Percentiles rank a stretch among this genome's conserved stretches.
These are phyloP conservation scores for Noturus placidus DNA, from an alignment of 2,113 vertebrate species.

Conservation along the genomic window DNA sequence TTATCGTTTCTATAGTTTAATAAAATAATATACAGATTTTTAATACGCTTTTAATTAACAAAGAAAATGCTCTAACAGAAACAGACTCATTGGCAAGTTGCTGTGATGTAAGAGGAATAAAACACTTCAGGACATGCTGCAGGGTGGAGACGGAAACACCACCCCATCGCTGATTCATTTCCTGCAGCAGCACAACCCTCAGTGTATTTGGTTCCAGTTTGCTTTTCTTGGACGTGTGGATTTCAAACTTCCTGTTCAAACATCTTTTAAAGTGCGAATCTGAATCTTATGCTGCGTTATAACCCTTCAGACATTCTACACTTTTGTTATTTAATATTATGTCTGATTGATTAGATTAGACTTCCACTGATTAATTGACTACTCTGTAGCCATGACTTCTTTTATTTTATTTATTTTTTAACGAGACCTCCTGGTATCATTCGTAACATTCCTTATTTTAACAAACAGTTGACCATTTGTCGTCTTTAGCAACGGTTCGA, in stretches of 20 bases:
- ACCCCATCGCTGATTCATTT: too few species aligned
- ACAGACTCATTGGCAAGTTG: too few species aligned
- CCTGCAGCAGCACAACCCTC: too few species aligned
- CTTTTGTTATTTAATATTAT: background rate
- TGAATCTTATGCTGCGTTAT: background rate
- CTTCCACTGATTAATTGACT: background rate
- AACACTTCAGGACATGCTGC: too few species aligned
- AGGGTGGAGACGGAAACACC: too few species aligned
- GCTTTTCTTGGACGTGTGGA: too few species aligned
- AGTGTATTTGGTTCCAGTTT: background rate
- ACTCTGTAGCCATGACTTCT: background rate
- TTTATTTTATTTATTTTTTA: too few species aligned
- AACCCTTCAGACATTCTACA: background rate
- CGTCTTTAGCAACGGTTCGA: background rate
- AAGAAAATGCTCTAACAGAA: too few species aligned
- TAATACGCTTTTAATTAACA: too few species aligned
- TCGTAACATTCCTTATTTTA: background rate
- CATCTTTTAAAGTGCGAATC: background rate
- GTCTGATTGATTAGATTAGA: background rate
- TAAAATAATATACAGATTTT: too few species aligned
- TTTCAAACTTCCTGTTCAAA: background rate
- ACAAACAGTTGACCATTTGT: background rate
- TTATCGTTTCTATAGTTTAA: too few species aligned
- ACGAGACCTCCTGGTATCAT: background rate
- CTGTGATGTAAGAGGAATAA: too few species aligned